phyloP scores from a whole-genome alignment of 1,140 invertebrate genomes.

The Cyclina sinensis region DNA sequence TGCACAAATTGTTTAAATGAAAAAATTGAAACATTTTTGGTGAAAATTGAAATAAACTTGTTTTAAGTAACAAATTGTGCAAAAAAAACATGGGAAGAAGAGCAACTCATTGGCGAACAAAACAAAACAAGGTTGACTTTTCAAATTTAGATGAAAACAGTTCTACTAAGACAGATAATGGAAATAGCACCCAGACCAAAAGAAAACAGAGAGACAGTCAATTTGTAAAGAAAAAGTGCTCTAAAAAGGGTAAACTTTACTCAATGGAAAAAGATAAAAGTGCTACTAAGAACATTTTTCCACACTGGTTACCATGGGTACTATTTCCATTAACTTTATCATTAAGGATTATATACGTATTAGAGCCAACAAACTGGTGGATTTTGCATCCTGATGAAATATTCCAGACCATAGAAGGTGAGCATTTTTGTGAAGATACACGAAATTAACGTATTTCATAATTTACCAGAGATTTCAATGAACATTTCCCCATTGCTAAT shows the following conservation, averaged over 20 bases:
- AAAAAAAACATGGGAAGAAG: too few species aligned
- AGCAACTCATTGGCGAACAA: too few species aligned
- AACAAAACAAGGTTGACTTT: too few species aligned
- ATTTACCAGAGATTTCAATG: not conserved
- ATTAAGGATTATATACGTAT: conserved; percentile 75
- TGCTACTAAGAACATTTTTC: conserved; percentile 12
- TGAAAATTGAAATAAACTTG: too few species aligned
- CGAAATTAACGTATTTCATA: not conserved
- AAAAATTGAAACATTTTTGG: too few species aligned
- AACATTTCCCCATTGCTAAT: not conserved
- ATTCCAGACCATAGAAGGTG: conserved; percentile 83
- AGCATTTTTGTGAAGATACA: not conserved
- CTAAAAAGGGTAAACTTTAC: not conserved
- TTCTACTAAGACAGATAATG: too few species aligned
- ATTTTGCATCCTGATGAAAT: conserved; percentile 84
- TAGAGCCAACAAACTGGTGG: conserved; percentile 77
- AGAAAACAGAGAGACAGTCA: too few species aligned
- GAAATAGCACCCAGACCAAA: too few species aligned
- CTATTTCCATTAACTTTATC: conserved; percentile 72
- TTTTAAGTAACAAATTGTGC: too few species aligned
- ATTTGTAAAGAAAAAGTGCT: not conserved
- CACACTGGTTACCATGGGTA: conserved; percentile 70
- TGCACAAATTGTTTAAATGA: too few species aligned
- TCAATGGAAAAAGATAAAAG: not conserved
- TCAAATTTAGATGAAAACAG: too few species aligned